Evolutionary conservation across 2,797 vertebrate genomes (phyloP), one percentile per base, ranked within the genome.

Genomic region (Euphonia xanthogaster): DNA sequence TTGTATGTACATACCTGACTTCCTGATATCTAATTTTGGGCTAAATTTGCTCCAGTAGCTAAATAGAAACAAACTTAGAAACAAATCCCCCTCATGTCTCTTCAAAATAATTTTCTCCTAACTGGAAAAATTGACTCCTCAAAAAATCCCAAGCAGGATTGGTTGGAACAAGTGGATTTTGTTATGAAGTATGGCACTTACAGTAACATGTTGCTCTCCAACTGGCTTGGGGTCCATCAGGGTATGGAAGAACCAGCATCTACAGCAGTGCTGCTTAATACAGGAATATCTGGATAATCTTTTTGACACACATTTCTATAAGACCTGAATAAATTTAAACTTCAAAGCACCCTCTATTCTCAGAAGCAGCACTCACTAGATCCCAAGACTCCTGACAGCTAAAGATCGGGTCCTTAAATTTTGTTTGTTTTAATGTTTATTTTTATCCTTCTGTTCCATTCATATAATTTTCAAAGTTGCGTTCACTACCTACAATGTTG

Each of bases 331-430:
- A 94, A 91, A 96, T 92, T 92, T 83, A 91, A 78, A 92, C 86
- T 94, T 93, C 94, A 97, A 96, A 96, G 94, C 79, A 84, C 21
- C 13, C 45, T 93, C 72, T 88, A 18, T 51, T 95, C 78, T 84
- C 72, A 88, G 86, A 78, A 65, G 47, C 54, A 57, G 66, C 37
- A 33, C 51, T 92, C 47, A 31, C 30, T 54, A 54, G 35, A 72
- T 95, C 87, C 81, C 86, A 90, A 83, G 87, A 75, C 93, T 93
- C 78, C 78, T 74, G 51, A 85, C 96, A 94, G 96, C 96, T 97
- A 40, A 97, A 98, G 88, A 79, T 96, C 96, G 88, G 91, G 93
- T 97, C 91, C 92, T 96, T 60, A 14, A 6, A 5, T 79, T 96
- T 81, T 55, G 22, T 66, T 94, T 90, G 20, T 65, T 92, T 96